Percentiles rank a stretch among this genome's conserved stretches.
Evolutionary conservation across 2,888 invertebrate species (phyloP).

Genomic region (Agriopis marginaria): DNA sequence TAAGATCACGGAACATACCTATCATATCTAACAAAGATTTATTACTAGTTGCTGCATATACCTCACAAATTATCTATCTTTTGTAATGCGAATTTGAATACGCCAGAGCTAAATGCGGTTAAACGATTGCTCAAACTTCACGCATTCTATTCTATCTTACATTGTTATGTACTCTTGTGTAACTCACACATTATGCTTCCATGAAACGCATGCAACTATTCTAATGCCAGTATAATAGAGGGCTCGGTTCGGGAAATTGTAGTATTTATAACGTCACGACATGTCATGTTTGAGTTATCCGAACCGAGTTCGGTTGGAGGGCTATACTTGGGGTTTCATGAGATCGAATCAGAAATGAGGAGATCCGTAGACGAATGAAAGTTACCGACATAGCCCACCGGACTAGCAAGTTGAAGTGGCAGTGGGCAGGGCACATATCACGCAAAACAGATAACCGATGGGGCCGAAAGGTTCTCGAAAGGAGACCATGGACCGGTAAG

Average conservation of each 20-base stretch:
- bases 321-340: no score
- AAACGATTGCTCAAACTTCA: constrained; percentile 34
- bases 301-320: no score
- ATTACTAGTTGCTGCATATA: constrained; percentile 11
- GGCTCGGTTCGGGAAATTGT: constrained; percentile 18
- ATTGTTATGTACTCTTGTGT: constrained; percentile 44
- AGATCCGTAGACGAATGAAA: no score
- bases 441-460: no score
- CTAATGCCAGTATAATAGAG: constrained; percentile 33
- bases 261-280: constrained; percentile 1
- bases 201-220: constrained; percentile 40
- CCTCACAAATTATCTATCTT: constrained; percentile 9
- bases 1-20: constrained; percentile 5
- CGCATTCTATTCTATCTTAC: constrained; percentile 28
- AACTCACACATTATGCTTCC: constrained; percentile 38
- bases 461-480: no score
- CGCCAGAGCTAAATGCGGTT: constrained; percentile 31
- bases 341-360: no score
- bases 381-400: no score
- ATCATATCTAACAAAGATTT: constrained; percentile 4
- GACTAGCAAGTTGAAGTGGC: no score
- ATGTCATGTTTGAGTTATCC: no score
- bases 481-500: no score
- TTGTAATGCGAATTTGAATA: constrained; percentile 28
- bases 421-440: no score